Percentiles rank a stretch among this genome's conserved stretches.
Evolutionary conservation across 2,888 invertebrate species (phyloP).

Genomic region (Elgonia sp.): DNA sequence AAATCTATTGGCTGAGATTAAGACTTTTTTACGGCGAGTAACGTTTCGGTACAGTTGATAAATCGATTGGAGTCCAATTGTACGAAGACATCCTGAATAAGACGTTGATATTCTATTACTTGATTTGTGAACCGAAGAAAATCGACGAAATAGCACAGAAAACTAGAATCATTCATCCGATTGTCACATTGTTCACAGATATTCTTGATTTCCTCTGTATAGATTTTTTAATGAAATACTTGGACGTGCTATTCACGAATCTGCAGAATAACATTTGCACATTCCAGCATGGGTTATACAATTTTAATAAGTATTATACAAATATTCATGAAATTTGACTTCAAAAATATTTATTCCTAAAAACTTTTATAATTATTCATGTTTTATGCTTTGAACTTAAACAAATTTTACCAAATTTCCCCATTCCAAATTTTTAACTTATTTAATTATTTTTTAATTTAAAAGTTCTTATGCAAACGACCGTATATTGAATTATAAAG

Average conservation of each 20-base stretch:
- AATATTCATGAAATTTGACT: no score
- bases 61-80: slow-evolving; percentile 71
- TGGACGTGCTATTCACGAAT: slow-evolving; percentile 21
- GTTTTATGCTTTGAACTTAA: no score
- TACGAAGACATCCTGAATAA: slow-evolving; percentile 71
- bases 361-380: no score
- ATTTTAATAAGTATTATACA: no score
- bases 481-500: slow-evolving; percentile 9
- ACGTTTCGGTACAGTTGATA: slow-evolving; percentile 70
- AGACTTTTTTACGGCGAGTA: slow-evolving; percentile 71
- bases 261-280: no score
- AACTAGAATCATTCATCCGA: slow-evolving; percentile 74
- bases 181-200: slow-evolving; percentile 74
- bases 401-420: no score
- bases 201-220: slow-evolving; percentile 41
- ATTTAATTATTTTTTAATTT: no score
- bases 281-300: no score
- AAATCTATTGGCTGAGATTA: slow-evolving; percentile 72
- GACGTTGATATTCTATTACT: slow-evolving; percentile 73
- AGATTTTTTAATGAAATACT: slow-evolving; percentile 52
- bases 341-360: no score
- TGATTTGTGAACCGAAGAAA: slow-evolving; percentile 73
- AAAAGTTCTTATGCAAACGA: background rate
- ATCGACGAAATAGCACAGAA: slow-evolving; percentile 74
- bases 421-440: no score